These are phyloP conservation scores for Goniozus legneri DNA, from an alignment of 1,140 invertebrate genomes.

Conservation along the genomic window DNA sequence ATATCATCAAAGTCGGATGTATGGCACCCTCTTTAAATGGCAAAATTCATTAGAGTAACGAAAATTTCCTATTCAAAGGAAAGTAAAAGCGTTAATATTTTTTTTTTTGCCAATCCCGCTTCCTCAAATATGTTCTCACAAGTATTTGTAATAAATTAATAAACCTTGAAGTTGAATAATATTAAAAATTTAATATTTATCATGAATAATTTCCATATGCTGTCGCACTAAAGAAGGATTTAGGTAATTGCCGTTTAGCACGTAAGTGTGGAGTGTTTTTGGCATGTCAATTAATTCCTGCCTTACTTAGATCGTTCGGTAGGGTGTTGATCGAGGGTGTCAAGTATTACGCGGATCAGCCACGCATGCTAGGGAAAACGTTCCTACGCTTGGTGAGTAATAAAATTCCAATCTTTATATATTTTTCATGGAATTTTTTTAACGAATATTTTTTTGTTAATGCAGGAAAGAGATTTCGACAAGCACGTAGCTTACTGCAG, in stretches of 20 bases:
- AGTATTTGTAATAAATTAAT: too few relatives aligned
- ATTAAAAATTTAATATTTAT: too few relatives aligned
- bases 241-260: slow-evolving; percentile 25
- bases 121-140: too few relatives aligned
- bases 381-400: slow-evolving; percentile 74
- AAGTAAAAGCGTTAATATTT: too few relatives aligned
- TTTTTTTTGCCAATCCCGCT: too few relatives aligned
- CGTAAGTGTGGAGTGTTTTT: slow-evolving; percentile 44
- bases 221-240: slow-evolving; percentile 14
- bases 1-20: too few relatives aligned
- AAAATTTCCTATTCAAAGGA: too few relatives aligned
- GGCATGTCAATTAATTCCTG: slow-evolving; percentile 52
- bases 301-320: slow-evolving; percentile 58
- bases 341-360: slow-evolving; percentile 88
- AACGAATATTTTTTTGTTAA: slow-evolving; percentile 4
- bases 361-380: slow-evolving; percentile 79
- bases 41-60: too few relatives aligned
- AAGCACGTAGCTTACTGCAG: slow-evolving; percentile 87
- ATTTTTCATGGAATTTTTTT: not conserved
- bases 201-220: not conserved
- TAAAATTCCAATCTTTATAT: slow-evolving; percentile 1
- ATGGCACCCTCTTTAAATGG: too few relatives aligned
- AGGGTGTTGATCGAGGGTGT: slow-evolving; percentile 91
- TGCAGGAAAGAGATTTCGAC: slow-evolving; percentile 84
- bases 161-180: too few relatives aligned